These are phyloP conservation scores for Campoletis raptor DNA, from an alignment of 2,888 invertebrate genomes.

Conservation along the genomic window DNA sequence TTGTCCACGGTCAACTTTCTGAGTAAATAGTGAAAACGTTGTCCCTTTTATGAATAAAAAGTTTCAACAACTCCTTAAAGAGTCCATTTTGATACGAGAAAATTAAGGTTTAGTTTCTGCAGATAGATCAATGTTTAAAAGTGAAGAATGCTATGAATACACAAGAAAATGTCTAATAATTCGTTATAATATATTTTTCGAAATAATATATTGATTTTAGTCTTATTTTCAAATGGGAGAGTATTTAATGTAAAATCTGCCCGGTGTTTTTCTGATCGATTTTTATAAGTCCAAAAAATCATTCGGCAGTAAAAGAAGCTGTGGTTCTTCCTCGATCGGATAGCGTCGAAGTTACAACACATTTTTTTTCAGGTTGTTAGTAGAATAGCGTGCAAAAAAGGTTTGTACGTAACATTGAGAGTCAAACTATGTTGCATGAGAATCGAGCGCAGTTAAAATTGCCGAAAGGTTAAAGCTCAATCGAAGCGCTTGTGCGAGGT, in stretches of 20 bases:
- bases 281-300: background rate
- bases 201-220: background rate
- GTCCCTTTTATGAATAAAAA: background rate
- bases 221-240: background rate
- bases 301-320: background rate
- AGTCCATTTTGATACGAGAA: too few species aligned
- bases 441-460: conserved; percentile 17
- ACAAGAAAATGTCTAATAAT: too few species aligned
- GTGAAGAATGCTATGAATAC: too few species aligned
- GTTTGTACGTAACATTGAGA: background rate
- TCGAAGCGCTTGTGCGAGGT: background rate
- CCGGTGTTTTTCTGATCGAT: background rate
- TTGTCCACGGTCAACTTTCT: background rate
- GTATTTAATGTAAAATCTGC: background rate
- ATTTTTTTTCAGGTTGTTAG: background rate
- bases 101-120: too few species aligned
- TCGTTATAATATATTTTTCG: too few species aligned
- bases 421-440: background rate
- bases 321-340: background rate
- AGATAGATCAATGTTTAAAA: too few species aligned
- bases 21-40: background rate
- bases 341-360: background rate
- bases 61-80: background rate
- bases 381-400: conserved; percentile 1
- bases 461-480: conserved; percentile 49